Evolutionary conservation across 2,888 invertebrate genomes (phyloP).

Genomic region (Melipona bicolor): DNA sequence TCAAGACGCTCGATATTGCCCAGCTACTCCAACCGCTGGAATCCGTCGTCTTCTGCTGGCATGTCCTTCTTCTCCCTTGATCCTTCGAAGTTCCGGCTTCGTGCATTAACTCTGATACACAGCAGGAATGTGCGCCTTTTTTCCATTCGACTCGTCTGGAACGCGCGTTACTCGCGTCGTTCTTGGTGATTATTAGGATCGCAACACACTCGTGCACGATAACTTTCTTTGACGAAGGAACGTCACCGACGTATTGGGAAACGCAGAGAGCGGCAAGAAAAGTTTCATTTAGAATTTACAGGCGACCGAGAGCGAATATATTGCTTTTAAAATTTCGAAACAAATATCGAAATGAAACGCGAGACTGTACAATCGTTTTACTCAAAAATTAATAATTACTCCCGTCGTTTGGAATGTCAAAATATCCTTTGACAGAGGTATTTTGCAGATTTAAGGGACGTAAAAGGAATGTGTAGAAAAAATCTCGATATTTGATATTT

Average conservation of each 20-base stretch:
- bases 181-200: neutral
- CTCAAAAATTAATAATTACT: neutral
- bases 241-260: neutral
- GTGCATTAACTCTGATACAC: conserved; percentile 42
- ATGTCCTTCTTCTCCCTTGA: conserved; percentile 43
- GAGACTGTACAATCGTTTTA: neutral
- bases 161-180: neutral
- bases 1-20: conserved; percentile 77
- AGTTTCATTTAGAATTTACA: no score
- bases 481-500: neutral
- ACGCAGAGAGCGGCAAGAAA: neutral
- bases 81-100: conserved; percentile 40
- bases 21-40: conserved; percentile 62
- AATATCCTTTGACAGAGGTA: neutral
- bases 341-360: neutral
- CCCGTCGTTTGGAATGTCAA: neutral
- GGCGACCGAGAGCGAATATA: no score
- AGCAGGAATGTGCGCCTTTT: conserved; percentile 39
- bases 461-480: neutral
- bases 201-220: neutral
- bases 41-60: conserved; percentile 53
- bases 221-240: neutral
- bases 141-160: conserved; percentile 17
- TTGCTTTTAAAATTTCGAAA: no score
- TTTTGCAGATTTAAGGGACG: neutral